Evolutionary conservation across 2,797 vertebrate species (phyloP), one percentile per base, ranked within the genome.

Genomic region (Platyrinchus mystaceus): DNA sequence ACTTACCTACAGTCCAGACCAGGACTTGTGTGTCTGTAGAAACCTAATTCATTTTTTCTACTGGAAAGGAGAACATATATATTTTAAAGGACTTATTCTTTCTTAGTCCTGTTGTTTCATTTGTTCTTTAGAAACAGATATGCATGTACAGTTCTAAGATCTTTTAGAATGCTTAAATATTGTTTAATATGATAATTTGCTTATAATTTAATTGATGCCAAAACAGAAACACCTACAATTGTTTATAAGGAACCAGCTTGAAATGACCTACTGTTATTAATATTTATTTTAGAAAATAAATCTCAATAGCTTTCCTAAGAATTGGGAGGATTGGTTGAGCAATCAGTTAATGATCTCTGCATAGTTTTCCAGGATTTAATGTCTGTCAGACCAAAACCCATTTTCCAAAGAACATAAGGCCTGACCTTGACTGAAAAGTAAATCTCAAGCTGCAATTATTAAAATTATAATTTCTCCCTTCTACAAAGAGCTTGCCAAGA

Each of bases 371-470:
- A 96, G 24, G 81, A 96, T 94, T 94, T 95, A 87, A 36, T 71
- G 2, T 97, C 94, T 89, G 22, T 73, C 77, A 91, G 64, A 95
- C 69, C 79, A 96, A 94, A 96, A 95, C 73, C 59, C 59, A 41
- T 83, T 97, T 91, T 63, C 75, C 70, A 89, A 94, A 96, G 85
- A 96, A 87, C 50, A 94, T 70, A 73, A 96, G 69, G 37, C 22
- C 63, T 73, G 87, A 89, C 41, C 70, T 87, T 96, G 97, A 97
- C 26, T 73, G 59, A 74, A 96, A 91, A 97, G 94, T 95, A 96
- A 95, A 96, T 97, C 84, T 94, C 62, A 93, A 77, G 46, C 37
- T 21, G 37, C 49, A 87, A 94, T 96, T 81, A 92, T 80, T 46
- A 96, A 71, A 84, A 95, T 68, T 95, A 67, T 39, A 84, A 69